These are phyloP conservation scores for Parthenolecanium corni DNA, from an alignment of 2,888 invertebrate genomes.

Conservation along the genomic window DNA sequence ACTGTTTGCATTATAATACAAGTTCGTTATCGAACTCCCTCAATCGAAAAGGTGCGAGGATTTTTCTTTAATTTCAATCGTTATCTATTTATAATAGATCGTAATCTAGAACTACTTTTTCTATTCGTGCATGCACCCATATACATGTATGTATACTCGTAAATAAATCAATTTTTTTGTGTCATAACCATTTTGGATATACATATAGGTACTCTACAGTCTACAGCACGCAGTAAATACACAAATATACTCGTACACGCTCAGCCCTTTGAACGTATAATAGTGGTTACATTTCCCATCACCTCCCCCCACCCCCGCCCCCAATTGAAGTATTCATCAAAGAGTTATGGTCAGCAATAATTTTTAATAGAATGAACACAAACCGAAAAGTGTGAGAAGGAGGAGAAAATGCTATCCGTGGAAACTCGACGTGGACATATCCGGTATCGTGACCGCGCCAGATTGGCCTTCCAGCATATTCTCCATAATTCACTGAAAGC, in stretches of 20 bases:
- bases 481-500: slow-evolving; percentile 23
- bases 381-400: too few relatives aligned
- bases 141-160: too few relatives aligned
- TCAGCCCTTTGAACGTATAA: too few relatives aligned
- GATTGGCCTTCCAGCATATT: slow-evolving; percentile 21
- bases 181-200: too few relatives aligned
- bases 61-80: not conserved
- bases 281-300: too few relatives aligned
- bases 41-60: not conserved
- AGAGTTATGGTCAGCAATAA: slow-evolving; percentile 15
- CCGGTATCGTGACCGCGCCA: slow-evolving; percentile 27
- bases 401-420: slow-evolving; percentile 1
- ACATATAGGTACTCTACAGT: too few relatives aligned
- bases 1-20: slow-evolving; percentile 6
- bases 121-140: not conserved
- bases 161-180: too few relatives aligned
- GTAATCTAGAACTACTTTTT: too few relatives aligned
- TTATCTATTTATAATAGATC: not conserved
- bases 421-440: slow-evolving; percentile 21
- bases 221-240: too few relatives aligned
- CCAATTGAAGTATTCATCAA: not conserved
- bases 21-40: slow-evolving; percentile 11
- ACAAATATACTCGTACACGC: too few relatives aligned
- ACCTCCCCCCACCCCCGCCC: too few relatives aligned
- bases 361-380: not conserved